Base-by-base conservation (phyloP, 2,797 vertebrate genomes). In the Falco rusticolus region DNA sequence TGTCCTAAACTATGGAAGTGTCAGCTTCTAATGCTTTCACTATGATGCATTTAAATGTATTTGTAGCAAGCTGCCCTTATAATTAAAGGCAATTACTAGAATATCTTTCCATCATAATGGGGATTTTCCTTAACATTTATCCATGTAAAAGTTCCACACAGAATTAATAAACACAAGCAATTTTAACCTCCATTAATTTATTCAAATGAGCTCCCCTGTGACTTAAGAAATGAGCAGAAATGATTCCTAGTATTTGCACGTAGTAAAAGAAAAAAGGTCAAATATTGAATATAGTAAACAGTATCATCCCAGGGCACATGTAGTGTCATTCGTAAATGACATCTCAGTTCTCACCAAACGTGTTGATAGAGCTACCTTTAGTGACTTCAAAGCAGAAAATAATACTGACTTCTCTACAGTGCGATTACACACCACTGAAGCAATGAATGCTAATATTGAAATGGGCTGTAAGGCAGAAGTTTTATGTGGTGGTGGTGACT, bases 161-260 rank as follows among this genome's bases (percentile, higher is more conserved):
- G 61, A 86, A 93, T 92, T 83, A 81, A 91, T 43, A 96, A 94
- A 85, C 39, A 66, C 15, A 68, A 87, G 26, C 54, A 74, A 61
- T 83, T 90, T 89, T 84, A 87, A 66, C 60, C 51, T 69, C 53
- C 47, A 50, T 53, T 84, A 60, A 83, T 89, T 76, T 74, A 93
- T 69, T 89, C 60, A 90, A 17, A 91, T 82, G 15, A 94, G 45
- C 33, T 77, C 37, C 26, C 47, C 53, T 74, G 70, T 89, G 41
- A 71, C 45, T 72, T 79, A 48, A 80, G 53, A 84, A 84, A 72
- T 47, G 13, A 90, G 34, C 34, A 84, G 74, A 94, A 91, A 59
- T 75, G 68, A 84, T 76, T 72, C 5, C 13, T 75, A 45, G 12
- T 63, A 72, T 47, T 26, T 81, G 10, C 51, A 33, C 51, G 22